Evolutionary conservation across 2,888 invertebrate genomes (phyloP), one percentile per base, ranked within the genome.

Genomic region (Caenorhabditis doughertyi): DNA sequence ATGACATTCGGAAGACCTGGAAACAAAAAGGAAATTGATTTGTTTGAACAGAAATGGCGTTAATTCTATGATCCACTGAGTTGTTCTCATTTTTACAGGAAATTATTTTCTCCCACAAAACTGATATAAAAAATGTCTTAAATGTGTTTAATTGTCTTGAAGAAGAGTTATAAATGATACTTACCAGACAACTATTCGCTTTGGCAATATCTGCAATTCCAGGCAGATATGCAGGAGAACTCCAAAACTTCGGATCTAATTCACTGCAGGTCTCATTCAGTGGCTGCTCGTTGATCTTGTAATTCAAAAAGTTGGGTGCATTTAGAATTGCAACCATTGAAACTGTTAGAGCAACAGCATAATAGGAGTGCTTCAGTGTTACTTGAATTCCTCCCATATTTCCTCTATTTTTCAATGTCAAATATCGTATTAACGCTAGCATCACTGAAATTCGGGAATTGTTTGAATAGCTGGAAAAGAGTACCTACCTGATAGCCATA

Each of bases 271-370:
- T 87, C 42, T 86, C 82, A 25, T 81, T 81, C 39, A 91, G 53
- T 53, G 82, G 79, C 64, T 79, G 72, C 77, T 91, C 90, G 44
- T 86, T 85, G 62, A 91, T 91, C 79, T 89, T 88, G 79, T 91
- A 91, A 32, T 90, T 91, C 13, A 90, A 62, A 62, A 91, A 91
- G 80, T 91, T 91, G 9, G 90, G 91, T 3, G 87, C 85, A 67
- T 91, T 91, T 56, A 90, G 83, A 21, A 89, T 68, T 0, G 82
- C 81, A 8, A 89, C 88, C n/a, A 84, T 81, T 27, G 87, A 67
- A 11, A 90, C 80, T 5, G 90, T 90, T 0, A 84, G 72, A 8
- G 89, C 91, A 35, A 91, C 91, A 9, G 91, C 89, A 44, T 87
- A 84, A 76, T 91, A 90, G 11, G 90, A 87, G 71, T 91, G 91